These are phyloP conservation scores for Paratilapia polleni DNA, from an alignment of 2,113 vertebrate genomes.

Conservation along the genomic window DNA sequence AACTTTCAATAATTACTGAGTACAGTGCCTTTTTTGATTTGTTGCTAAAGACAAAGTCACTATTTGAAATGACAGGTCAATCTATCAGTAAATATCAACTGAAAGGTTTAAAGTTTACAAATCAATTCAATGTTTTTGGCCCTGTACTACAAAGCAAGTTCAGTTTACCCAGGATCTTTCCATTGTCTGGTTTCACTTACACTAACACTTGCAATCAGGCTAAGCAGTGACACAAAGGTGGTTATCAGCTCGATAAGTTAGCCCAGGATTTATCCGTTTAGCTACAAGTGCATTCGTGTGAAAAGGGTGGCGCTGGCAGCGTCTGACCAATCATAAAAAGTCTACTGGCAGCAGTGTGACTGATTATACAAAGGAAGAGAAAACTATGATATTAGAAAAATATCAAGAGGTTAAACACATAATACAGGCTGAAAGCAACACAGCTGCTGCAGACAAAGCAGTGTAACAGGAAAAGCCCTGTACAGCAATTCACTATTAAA, in stretches of 20 bases:
- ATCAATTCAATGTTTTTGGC: background rate
- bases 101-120: background rate
- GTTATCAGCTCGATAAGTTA: background rate
- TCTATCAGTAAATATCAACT: background rate
- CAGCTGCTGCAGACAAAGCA: background rate
- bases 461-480: background rate
- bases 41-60: background rate
- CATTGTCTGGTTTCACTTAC: background rate
- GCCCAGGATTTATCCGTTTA: background rate
- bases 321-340: background rate
- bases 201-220: background rate
- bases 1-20: slow-evolving; percentile 70
- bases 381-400: background rate
- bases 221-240: background rate
- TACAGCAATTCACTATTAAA: background rate
- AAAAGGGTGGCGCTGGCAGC: background rate
- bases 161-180: background rate
- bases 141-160: background rate
- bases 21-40: slow-evolving; percentile 49
- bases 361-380: background rate
- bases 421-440: background rate
- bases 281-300: background rate
- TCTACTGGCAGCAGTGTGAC: background rate
- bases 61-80: background rate
- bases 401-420: background rate